Conservation (phyloP, 30 jellyfish, hydroid and myxozoan species). For the Cassiopea xamachana region DNA sequence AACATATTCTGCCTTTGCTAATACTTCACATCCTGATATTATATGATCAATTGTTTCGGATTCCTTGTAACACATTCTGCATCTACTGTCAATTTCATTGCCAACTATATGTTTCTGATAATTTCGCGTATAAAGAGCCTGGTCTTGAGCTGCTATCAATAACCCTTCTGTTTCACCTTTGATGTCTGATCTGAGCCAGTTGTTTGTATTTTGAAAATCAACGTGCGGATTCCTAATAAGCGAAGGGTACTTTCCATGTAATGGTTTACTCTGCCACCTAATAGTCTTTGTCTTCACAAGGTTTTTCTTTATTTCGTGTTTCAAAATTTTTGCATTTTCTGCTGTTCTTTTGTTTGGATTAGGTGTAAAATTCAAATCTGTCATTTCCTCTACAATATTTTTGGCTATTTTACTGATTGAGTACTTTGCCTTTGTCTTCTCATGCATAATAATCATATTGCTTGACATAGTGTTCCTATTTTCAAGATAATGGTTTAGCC, state of each 20-base stretch:
- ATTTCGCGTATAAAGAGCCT: neutral
- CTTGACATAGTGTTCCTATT: neutral
- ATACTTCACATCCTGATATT: neutral
- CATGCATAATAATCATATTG: too few species aligned
- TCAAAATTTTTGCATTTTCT: neutral
- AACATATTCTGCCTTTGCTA: neutral
- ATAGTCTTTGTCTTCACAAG: neutral
- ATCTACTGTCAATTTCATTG: neutral
- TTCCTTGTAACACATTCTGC: neutral
- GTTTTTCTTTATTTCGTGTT: neutral
- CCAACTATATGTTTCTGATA: neutral
- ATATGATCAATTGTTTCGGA: neutral
- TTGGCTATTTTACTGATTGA: too few species aligned
- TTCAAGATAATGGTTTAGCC: neutral
- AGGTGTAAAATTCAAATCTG: too few species aligned
- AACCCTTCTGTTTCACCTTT: neutral
- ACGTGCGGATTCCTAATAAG: neutral
- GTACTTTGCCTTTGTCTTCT: too few species aligned
- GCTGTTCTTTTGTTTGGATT: too few species aligned
- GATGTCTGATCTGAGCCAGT: neutral
- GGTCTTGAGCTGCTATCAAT: neutral
- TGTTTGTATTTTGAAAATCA: neutral
- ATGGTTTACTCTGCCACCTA: neutral
- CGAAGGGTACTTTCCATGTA: neutral
- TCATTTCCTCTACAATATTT: too few species aligned